These are phyloP conservation scores for Aradophagus sp. DNA, from an alignment of 1,140 invertebrate genomes.

Conservation along the genomic window DNA sequence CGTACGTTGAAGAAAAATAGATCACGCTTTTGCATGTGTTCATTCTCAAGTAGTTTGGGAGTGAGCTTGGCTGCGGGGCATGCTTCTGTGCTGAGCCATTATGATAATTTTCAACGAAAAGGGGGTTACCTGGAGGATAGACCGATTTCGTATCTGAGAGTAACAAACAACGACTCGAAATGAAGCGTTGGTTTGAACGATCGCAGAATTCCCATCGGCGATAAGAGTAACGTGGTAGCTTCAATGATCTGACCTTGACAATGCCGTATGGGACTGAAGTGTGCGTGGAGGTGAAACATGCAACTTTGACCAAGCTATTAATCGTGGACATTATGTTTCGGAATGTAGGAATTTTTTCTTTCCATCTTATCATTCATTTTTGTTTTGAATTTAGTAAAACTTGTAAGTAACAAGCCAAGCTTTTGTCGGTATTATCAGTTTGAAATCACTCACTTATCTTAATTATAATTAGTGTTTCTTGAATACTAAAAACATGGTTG, in stretches of 20 bases:
- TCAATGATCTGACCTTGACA: constrained; percentile 23
- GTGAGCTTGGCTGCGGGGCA: constrained; percentile 59
- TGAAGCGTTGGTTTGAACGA: constrained; percentile 2
- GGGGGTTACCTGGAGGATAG: constrained; percentile 62
- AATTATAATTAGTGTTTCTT: no score
- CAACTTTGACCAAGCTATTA: no score
- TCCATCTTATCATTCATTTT: no score
- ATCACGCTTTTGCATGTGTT: constrained; percentile 12
- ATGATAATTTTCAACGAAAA: constrained; percentile 73
- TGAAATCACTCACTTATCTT: no score
- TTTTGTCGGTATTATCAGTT: no score
- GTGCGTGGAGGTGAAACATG: no score
- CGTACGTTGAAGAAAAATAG: constrained; percentile 19
- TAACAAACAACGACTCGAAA: constrained; percentile 10
- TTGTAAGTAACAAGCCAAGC: no score
- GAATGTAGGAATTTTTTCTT: no score
- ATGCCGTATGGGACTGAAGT: neutral
- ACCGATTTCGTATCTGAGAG: constrained; percentile 12
- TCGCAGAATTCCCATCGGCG: constrained; percentile 18
- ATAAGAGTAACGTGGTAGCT: constrained; percentile 8
- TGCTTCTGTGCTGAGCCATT: constrained; percentile 73
- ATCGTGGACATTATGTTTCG: no score
- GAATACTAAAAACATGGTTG: no score
- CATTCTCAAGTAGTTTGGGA: constrained; percentile 27
- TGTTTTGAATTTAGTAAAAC: no score